A percentile compares a stretch with the other conserved stretches of the same genome.
Conservation (phyloP, 1,140 invertebrate species). For the Harlomillsia oculata region DNA sequence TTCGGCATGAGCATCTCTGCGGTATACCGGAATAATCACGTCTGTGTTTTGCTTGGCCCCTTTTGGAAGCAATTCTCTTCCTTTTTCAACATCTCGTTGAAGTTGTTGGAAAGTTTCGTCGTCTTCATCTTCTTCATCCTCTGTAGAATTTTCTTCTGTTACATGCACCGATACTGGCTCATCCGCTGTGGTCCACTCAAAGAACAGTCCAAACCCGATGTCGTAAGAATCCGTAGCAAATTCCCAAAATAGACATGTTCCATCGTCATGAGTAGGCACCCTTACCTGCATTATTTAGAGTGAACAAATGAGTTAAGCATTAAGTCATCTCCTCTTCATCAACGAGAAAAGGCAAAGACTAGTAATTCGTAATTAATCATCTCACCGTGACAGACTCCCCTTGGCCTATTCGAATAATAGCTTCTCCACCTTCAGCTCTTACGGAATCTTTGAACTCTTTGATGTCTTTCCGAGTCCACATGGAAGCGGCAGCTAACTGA, state of each 20-base stretch:
- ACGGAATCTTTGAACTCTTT: conserved; percentile 83
- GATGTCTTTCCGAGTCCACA: conserved; percentile 92
- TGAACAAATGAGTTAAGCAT: not conserved
- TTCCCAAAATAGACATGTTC: conserved; percentile 96
- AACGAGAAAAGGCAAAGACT: not conserved
- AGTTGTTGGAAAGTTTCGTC: conserved; percentile 48
- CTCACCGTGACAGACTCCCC: conserved; percentile 89
- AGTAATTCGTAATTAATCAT: not conserved
- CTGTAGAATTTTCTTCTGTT: conserved; percentile 78
- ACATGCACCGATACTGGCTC: conserved; percentile 69
- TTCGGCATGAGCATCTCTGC: conserved; percentile 91
- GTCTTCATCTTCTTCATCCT: conserved; percentile 85
- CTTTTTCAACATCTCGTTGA: conserved; percentile 51
- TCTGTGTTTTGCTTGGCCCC: conserved; percentile 32
- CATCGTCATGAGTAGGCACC: conserved; percentile 92
- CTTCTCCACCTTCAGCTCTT: conserved; percentile 72
- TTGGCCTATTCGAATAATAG: conserved; percentile 89
- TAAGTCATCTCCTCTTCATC: not conserved
- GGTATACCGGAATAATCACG: conserved; percentile 66
- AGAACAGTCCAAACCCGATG: conserved; percentile 96
- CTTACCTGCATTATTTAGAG: conserved; percentile 51
- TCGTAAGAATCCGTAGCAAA: conserved; percentile 98
- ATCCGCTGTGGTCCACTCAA: conserved; percentile 76
- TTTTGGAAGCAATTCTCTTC: conserved; percentile 49
- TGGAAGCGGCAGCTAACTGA: conserved; percentile 65